Evolutionary conservation across 1,140 invertebrate species (phyloP).

Genomic region (Pantala flavescens): DNA sequence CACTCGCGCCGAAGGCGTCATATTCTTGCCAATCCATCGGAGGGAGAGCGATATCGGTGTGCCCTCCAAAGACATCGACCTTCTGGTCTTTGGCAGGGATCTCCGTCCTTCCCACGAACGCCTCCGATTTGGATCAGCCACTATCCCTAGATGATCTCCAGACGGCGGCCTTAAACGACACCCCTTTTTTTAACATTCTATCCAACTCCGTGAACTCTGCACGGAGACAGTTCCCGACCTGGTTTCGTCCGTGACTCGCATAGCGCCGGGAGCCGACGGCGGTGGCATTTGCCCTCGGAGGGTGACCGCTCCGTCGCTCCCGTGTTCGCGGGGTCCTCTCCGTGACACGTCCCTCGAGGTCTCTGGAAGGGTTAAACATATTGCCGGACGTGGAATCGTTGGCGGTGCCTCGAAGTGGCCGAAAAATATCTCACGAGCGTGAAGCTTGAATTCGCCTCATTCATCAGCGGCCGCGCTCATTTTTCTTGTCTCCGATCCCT

Average conservation of each 20-base stretch:
- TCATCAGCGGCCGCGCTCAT: neutral
- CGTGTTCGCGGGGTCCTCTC: neutral
- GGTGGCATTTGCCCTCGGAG: neutral
- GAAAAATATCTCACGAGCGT: slow-evolving; percentile 9
- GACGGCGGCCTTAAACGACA: too few relatives aligned
- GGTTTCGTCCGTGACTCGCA: neutral
- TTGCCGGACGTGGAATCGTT: neutral
- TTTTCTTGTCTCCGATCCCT: neutral
- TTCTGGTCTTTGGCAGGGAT: too few relatives aligned
- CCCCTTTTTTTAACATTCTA: too few relatives aligned
- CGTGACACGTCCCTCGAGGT: too few relatives aligned
- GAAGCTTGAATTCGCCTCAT: slow-evolving; percentile 4
- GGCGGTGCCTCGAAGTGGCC: neutral
- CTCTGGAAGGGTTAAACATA: neutral
- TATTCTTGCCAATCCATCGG: too few relatives aligned
- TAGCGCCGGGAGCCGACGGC: neutral
- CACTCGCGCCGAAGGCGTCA: too few relatives aligned
- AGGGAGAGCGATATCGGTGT: too few relatives aligned
- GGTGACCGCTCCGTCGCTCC: neutral
- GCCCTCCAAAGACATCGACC: too few relatives aligned
- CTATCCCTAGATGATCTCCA: too few relatives aligned
- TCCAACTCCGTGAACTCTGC: neutral
- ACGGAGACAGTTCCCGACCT: neutral
- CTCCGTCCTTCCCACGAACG: neutral
- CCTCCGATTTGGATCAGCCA: neutral